Percentiles rank a stretch among this genome's conserved stretches.
Evolutionary conservation across 2,888 invertebrate genomes (phyloP).

Genomic region (Onchidella celtica): DNA sequence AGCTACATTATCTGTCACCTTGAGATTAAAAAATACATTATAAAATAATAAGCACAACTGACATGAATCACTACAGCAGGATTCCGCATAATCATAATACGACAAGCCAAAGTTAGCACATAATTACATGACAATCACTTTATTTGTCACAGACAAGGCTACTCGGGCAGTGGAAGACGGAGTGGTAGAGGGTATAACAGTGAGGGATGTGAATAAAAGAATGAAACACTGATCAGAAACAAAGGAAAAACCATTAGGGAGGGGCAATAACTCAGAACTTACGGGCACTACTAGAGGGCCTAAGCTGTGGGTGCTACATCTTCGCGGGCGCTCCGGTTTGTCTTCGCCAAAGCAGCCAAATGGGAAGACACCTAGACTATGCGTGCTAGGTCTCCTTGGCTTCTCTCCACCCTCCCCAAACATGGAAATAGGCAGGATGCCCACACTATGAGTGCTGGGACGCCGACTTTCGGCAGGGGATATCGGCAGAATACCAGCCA

Average conservation of each 20-base stretch:
- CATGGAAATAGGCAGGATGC: constrained; percentile 71
- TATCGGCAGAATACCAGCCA: constrained; percentile 46
- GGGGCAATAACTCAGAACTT: constrained; percentile 55
- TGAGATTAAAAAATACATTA: too few species aligned
- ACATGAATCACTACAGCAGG: too few species aligned
- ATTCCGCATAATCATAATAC: too few species aligned
- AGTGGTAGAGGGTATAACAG: too few species aligned
- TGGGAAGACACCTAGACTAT: constrained; percentile 72
- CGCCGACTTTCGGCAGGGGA: constrained; percentile 56
- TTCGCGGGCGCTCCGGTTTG: constrained; percentile 61
- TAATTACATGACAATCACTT: too few species aligned
- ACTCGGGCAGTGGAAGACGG: too few species aligned
- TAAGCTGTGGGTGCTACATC: constrained; percentile 72
- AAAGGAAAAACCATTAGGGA: constrained; percentile 19
- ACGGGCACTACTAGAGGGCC: constrained; percentile 74
- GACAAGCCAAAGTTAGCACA: too few species aligned
- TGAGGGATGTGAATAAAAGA: constrained; percentile 5
- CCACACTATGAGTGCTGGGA: constrained; percentile 72
- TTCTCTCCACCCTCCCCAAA: constrained; percentile 71
- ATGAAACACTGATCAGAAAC: constrained; percentile 30
- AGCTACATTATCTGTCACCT: too few species aligned
- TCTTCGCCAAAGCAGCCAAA: constrained; percentile 67
- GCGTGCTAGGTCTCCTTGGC: constrained; percentile 74
- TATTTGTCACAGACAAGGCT: too few species aligned
- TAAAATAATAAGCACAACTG: too few species aligned